A percentile compares a stretch with the other conserved stretches of the same genome.
Conservation (phyloP, 2,113 vertebrate species). For the Crocuta crocuta region DNA sequence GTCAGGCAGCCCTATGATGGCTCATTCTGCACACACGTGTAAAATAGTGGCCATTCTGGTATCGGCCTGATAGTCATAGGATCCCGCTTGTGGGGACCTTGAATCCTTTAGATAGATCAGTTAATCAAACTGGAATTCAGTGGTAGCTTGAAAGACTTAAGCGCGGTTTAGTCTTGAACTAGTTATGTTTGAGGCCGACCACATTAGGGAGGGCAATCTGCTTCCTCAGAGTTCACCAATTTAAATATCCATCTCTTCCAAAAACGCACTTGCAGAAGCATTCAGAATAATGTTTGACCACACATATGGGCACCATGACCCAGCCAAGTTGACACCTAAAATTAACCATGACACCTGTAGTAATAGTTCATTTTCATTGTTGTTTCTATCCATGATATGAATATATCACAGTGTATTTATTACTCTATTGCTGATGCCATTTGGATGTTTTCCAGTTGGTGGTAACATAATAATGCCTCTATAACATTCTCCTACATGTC, state of each 20-base stretch:
- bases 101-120: background rate
- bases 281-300: background rate
- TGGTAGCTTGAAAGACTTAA: background rate
- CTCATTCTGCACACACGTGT: rapidly evolving
- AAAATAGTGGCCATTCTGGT: background rate
- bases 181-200: background rate
- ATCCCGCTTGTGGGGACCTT: background rate
- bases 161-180: background rate
- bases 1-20: too few relatives aligned
- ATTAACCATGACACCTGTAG: background rate
- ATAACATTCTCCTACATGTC: background rate
- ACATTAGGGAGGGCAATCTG: too few relatives aligned
- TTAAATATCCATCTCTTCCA: background rate
- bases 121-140: background rate
- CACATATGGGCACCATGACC: background rate
- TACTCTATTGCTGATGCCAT: background rate
- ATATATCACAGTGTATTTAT: background rate
- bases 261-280: background rate
- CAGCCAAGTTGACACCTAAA: background rate
- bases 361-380: background rate
- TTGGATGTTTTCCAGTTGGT: background rate
- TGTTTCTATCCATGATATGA: background rate
- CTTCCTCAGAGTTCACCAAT: background rate
- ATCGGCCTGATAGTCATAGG: background rate
- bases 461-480: background rate